These are phyloP conservation scores for Zele albiditarsus DNA, from an alignment of 2,888 invertebrate species.

Conservation along the genomic window DNA sequence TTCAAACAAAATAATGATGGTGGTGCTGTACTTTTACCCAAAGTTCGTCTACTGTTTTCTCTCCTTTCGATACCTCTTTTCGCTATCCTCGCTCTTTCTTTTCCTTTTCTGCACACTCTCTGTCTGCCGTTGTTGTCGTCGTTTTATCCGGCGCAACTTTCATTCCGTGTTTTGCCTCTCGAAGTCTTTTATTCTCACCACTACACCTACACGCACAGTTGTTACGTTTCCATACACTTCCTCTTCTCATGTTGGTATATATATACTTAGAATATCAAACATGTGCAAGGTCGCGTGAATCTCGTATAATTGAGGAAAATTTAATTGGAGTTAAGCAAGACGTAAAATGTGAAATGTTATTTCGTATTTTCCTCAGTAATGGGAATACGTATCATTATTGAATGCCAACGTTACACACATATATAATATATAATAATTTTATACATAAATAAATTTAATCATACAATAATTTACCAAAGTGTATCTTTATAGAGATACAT, in stretches of 20 bases:
- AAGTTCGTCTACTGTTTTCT: conserved; percentile 21
- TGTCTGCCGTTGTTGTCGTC: neutral
- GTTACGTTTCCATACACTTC: neutral
- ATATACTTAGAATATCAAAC: neutral
- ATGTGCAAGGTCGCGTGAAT: neutral
- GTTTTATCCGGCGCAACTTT: neutral
- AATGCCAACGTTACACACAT: too few species aligned
- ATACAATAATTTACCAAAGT: too few species aligned
- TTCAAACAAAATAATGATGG: conserved; percentile 6
- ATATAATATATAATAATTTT: too few species aligned
- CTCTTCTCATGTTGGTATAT: neutral
- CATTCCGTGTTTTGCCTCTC: neutral
- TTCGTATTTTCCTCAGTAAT: too few species aligned
- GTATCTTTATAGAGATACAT: too few species aligned
- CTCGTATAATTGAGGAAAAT: neutral
- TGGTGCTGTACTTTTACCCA: neutral
- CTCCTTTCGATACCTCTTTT: neutral
- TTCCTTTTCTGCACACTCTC: neutral
- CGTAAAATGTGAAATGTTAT: neutral
- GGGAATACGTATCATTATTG: too few species aligned
- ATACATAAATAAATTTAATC: too few species aligned
- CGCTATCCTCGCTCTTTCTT: neutral
- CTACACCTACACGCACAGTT: neutral
- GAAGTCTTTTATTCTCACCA: neutral
- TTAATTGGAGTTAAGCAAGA: neutral